Conservation (phyloP, 2,797 vertebrate species). For the Manis crassicaudata region DNA sequence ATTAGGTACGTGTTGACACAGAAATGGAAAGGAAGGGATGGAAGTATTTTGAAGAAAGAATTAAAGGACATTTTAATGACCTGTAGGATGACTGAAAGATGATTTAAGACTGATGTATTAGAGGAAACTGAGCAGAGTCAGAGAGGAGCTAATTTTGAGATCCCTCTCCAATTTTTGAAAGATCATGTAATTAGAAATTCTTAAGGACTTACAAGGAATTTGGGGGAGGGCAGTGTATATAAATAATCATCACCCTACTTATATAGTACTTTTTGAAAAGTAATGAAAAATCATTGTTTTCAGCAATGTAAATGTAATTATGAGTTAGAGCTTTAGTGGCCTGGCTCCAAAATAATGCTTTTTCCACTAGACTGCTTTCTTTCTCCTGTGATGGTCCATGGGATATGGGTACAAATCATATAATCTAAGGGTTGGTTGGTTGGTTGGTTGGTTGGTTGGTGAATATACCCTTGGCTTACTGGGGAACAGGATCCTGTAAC, state of each 20-base stretch:
- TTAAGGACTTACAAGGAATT: not conserved
- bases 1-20: not conserved
- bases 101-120: not conserved
- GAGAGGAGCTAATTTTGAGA: not conserved
- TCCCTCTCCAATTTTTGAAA: not conserved
- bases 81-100: not conserved
- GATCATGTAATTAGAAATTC: not conserved
- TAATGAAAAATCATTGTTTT: not conserved
- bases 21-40: not conserved
- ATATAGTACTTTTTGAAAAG: not conserved
- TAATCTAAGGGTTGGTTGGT: not conserved
- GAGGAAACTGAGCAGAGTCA: not conserved
- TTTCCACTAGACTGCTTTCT: not conserved
- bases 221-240: not conserved
- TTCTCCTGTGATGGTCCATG: not conserved
- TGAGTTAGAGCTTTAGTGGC: not conserved
- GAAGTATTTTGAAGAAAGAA: not conserved
- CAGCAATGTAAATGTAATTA: not conserved
- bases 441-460: not conserved
- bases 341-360: not conserved
- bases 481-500: not conserved
- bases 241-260: not conserved
- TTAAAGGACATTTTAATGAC: not conserved
- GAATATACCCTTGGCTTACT: not conserved
- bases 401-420: not conserved